Conservation (phyloP, 2,113 vertebrate species). For the Mus spicilegus region DNA sequence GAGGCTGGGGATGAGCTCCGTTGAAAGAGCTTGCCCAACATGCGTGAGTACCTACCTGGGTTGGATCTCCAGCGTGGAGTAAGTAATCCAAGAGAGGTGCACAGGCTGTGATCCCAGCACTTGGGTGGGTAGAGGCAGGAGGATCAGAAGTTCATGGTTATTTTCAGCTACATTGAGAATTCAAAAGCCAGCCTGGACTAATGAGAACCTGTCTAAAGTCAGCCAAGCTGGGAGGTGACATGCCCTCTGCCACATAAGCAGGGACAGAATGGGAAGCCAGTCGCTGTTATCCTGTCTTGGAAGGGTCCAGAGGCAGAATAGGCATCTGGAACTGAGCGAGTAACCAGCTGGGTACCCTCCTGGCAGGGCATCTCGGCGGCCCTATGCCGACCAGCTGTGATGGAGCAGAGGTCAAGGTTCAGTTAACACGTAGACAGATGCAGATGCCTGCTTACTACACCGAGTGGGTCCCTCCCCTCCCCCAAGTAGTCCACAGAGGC, state of each 20-base stretch:
- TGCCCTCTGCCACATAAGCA: fast-evolving
- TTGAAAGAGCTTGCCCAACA: neutral
- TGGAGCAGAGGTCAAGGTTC: neutral
- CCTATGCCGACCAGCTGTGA: neutral
- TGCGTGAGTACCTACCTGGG: neutral
- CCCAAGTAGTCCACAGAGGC: neutral
- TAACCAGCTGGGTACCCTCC: neutral
- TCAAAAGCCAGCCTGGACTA: neutral
- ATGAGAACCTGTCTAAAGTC: neutral
- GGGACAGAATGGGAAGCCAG: neutral
- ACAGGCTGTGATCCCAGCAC: neutral
- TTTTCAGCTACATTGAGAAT: neutral
- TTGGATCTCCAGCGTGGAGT: neutral
- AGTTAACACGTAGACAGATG: neutral
- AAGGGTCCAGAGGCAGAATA: neutral
- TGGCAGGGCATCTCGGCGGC: neutral
- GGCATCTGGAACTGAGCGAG: neutral
- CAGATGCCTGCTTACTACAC: neutral
- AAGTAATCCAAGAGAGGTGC: no score
- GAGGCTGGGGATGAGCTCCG: neutral
- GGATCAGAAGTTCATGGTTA: neutral
- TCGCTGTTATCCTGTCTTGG: neutral
- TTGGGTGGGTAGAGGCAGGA: neutral
- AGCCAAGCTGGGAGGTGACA: neutral
- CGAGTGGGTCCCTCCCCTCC: neutral